Conservation (phyloP, 64 coral and sea anemone genomes). For the Dendronephthya gigantea region DNA sequence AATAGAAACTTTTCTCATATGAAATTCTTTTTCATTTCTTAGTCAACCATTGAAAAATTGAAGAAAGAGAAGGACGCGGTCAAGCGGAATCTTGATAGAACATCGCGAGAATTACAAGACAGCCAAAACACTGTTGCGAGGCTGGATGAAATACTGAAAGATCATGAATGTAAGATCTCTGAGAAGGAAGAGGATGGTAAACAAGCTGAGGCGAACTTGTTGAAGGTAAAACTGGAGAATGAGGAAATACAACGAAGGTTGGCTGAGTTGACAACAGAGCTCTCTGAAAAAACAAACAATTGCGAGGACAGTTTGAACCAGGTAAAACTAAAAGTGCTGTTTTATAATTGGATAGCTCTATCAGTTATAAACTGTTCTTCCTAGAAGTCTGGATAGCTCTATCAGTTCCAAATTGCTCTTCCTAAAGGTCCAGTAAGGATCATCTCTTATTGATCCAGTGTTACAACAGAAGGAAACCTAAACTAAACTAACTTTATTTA, state of each 20-base stretch:
- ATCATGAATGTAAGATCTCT: neutral
- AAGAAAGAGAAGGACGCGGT: neutral
- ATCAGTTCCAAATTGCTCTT: no score
- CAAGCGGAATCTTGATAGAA: neutral
- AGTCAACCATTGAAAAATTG: neutral
- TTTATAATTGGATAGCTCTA: no score
- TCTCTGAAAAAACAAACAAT: neutral
- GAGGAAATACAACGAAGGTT: neutral
- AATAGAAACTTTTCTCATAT: no score
- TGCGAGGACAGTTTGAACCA: neutral
- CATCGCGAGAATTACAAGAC: neutral
- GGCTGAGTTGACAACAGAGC: neutral
- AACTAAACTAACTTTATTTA: no score
- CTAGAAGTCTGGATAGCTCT: no score
- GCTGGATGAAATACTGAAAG: neutral
- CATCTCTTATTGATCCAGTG: no score
- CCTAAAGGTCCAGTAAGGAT: no score
- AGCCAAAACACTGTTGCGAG: neutral
- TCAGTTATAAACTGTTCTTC: no score
- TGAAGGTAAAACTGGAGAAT: neutral
- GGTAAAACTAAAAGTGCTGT: neutral
- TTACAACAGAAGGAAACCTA: no score
- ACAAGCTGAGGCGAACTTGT: neutral
- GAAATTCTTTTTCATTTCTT: no score
- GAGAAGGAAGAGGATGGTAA: neutral